These are phyloP conservation scores for Catostomus latipinnis DNA, from an alignment of 2,797 vertebrate genomes.

Conservation along the genomic window DNA sequence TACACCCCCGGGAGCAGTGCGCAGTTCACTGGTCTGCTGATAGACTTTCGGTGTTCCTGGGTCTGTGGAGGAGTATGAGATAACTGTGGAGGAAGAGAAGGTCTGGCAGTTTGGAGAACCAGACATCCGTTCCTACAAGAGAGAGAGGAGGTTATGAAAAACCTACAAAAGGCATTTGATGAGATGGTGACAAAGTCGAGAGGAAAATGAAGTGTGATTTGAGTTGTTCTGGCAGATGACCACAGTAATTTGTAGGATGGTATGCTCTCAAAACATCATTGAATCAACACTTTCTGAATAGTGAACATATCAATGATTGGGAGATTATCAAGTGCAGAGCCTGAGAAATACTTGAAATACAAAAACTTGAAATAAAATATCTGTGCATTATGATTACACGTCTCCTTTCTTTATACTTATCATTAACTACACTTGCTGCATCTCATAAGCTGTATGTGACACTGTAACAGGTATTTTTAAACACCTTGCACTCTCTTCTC, in stretches of 20 bases:
- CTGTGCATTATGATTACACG: too few relatives aligned
- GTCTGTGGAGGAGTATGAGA: constrained; percentile 93
- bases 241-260: not conserved
- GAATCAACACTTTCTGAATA: too few relatives aligned
- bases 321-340: too few relatives aligned
- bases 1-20: constrained; percentile 95
- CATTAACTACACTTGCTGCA: not conserved
- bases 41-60: constrained; percentile 90
- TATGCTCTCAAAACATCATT: not conserved
- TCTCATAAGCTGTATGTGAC: not conserved
- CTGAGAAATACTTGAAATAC: too few relatives aligned
- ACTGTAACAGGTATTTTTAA: not conserved
- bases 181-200: not conserved
- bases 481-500: too few relatives aligned
- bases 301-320: too few relatives aligned
- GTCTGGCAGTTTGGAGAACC: constrained; percentile 93
- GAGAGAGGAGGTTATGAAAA: not conserved
- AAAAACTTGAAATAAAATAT: too few relatives aligned
- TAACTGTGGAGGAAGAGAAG: constrained; percentile 95
- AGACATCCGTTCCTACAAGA: constrained; percentile 87
- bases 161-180: not conserved
- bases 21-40: constrained; percentile 92
- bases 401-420: too few relatives aligned
- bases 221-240: not conserved
- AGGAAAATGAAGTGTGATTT: not conserved